phyloP scores from a whole-genome alignment of 2,797 vertebrate genomes.

The Dendrocincla fuliginosa region DNA sequence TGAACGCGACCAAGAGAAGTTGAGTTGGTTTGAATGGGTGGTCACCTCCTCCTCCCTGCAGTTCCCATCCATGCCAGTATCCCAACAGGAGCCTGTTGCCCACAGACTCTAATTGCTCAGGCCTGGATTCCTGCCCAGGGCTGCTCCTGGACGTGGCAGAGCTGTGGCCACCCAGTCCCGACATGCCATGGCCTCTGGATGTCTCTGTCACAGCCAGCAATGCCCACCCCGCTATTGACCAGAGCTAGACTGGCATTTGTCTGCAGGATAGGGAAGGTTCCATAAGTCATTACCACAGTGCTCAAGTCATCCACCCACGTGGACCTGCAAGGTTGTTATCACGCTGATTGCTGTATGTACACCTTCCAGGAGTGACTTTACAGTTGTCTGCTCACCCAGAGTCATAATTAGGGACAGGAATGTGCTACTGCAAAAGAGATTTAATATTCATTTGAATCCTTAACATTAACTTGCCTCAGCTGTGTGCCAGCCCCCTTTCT shows the following conservation, averaged over 20 bases:
- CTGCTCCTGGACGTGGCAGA: not conserved
- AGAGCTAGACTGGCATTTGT: not conserved
- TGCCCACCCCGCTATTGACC: not conserved
- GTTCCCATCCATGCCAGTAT: not conserved
- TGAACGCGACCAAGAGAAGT: not conserved
- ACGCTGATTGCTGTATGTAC: conserved; percentile 29
- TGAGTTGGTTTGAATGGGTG: not conserved
- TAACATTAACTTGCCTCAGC: conserved; percentile 8
- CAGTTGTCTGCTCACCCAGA: conserved; percentile 6
- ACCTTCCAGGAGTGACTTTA: conserved; percentile 63
- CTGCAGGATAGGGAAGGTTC: conserved; percentile 35
- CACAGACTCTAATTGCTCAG: fast-evolving
- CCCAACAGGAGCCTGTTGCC: not conserved
- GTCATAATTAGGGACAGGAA: conserved; percentile 53
- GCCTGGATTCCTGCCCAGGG: not conserved
- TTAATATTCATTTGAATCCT: conserved; percentile 35
- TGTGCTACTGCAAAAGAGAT: conserved; percentile 38
- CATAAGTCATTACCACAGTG: conserved; percentile 8
- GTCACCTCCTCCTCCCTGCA: not conserved
- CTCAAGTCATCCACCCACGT: conserved; percentile 60
- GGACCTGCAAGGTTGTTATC: conserved; percentile 39
- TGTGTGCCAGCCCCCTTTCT: not conserved
- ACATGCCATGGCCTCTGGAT: not conserved
- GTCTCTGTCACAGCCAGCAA: not conserved
- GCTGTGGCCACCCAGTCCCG: fast-evolving